Evolutionary conservation across 64 coral and sea anemone genomes (phyloP), one percentile per base, ranked within the genome.

Genomic region (Actinia tenebrosa): DNA sequence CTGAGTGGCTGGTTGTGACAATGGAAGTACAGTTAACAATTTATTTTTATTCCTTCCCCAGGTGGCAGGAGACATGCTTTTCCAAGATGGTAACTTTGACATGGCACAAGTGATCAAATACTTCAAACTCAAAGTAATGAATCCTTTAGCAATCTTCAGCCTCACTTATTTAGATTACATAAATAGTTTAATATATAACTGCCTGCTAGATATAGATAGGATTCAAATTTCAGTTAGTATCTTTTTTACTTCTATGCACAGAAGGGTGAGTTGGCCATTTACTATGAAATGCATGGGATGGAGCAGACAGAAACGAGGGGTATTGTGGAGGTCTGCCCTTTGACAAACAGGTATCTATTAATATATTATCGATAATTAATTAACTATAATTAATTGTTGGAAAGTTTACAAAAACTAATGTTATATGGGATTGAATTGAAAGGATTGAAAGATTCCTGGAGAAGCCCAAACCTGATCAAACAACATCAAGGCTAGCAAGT

Each of bases 21-120:
- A 58, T 55, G 30, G 30, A 37, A 37, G 30, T 37, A n/a, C n/a
- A 37, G 30, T 37, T 37, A 37, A 37, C 1, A 37, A 37, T 37
- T 37, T 37, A 37, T 37, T 37, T 45, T 17, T 22, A 1, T 45
- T 46, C 6, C 19, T 30, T 79, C 8, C 79, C 23, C 42, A 89
- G 87, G 87, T 89, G 3, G 72, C 87, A 53, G 87, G 87, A 27
- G 87, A 89, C 55, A 89, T 89, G 87, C 87, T 89, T 3, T 89
- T 89, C 42, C 86, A 88, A 25, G 77, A 81, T 30, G 23, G 78
- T 15, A 89, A 89, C 44, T 89, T 89, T 89, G 87, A 89, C 25
- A 81, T 89, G 14, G 45, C 72, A 4, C 87, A 89, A 82, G 87
- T 89, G 9, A 61, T 89, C 27, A 81, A 89, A n/a, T 88, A 88